These are phyloP conservation scores for Diarsia rubi DNA, from an alignment of 2,888 invertebrate species.

Conservation along the genomic window DNA sequence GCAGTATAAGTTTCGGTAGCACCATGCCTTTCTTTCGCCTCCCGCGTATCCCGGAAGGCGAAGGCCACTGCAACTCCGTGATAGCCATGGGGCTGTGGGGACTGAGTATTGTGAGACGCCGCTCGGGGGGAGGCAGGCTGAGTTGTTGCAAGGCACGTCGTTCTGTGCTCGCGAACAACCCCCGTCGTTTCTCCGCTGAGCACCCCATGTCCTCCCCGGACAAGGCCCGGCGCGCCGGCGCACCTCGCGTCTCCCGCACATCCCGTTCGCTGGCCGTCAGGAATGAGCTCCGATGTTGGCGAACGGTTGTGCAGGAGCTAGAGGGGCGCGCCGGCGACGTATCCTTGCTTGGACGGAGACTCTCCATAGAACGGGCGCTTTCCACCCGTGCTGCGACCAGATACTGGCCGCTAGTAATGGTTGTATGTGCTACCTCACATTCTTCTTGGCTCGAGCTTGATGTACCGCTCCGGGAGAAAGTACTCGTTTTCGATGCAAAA, in stretches of 20 bases:
- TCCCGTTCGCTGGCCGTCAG: constrained; percentile 93
- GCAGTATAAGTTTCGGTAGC: constrained; percentile 94
- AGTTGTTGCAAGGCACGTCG: constrained; percentile 92
- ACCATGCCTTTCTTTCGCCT: constrained; percentile 94
- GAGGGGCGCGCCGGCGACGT: constrained; percentile 90
- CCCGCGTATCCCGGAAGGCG: constrained; percentile 91
- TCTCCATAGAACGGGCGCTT: constrained; percentile 93
- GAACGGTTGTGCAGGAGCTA: constrained; percentile 87
- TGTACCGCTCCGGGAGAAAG: constrained; percentile 90
- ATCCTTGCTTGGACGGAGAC: constrained; percentile 91
- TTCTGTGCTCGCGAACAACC: constrained; percentile 93
- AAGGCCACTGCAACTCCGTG: constrained; percentile 92
- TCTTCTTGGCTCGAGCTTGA: constrained; percentile 94
- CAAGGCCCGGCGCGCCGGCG: constrained; percentile 92
- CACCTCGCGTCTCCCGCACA: constrained; percentile 92
- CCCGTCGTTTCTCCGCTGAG: constrained; percentile 92
- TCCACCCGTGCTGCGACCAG: constrained; percentile 90
- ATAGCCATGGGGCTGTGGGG: constrained; percentile 94
- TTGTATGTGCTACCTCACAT: constrained; percentile 90
- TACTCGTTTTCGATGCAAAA: constrained; percentile 89
- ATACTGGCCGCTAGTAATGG: constrained; percentile 88
- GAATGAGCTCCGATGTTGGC: constrained; percentile 91
- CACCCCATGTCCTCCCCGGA: constrained; percentile 92
- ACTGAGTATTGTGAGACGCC: constrained; percentile 94
- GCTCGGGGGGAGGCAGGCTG: constrained; percentile 93